Base-by-base conservation (phyloP, 30 jellyfish, hydroid and myxozoan genomes). In the Nemopilema nomurai region DNA sequence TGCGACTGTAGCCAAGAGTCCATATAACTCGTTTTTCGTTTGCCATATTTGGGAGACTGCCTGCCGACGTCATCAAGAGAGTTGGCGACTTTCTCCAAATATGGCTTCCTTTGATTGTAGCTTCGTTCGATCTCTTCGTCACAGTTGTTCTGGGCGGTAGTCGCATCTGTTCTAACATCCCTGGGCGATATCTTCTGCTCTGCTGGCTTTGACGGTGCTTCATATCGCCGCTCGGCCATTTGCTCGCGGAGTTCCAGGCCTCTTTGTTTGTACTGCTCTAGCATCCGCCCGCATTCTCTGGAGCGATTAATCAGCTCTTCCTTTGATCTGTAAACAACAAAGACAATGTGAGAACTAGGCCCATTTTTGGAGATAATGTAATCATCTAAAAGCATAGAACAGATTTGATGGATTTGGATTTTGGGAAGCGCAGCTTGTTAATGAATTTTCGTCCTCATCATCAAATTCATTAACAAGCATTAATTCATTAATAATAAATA, bases 1-100 rank as follows among this genome's bases (percentile, higher is more conserved):
- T 91, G 97, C 57, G 92, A 87, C 67, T 84, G 89, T 0, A 91
- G 73, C 97, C 97, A 91, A 62, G 90, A 76, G 79, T 91, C 95
- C 0, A 91, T 81, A 62, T 91, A 91, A 29, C 90, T 87, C 30
- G 69, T 23, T 29, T 79, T 83, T 67, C 92, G 90, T 71, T 79
- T 87, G 4, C 83, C 75, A 64, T 41, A 26, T 27, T 89, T 67
- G 16, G 90, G 90, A 28, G 90, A 76, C 28, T 76, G 89, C 30
- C 65, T 30, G 53, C 66, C 82, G 23, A 8, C 30, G 18, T 69
- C 83, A 41, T 41, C 57, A 41, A 6, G 57, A 41, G 57, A 3
- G 57, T 41, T 13, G 6, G 9, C 57, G 57, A 41, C 9, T 41
- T 41, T 41, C 8, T 73, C 83, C 65, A 18, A 21, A 8, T 18